Evolutionary conservation across 2,888 invertebrate genomes (phyloP), one percentile per base, ranked within the genome.

Genomic region (Leucoma salicis): DNA sequence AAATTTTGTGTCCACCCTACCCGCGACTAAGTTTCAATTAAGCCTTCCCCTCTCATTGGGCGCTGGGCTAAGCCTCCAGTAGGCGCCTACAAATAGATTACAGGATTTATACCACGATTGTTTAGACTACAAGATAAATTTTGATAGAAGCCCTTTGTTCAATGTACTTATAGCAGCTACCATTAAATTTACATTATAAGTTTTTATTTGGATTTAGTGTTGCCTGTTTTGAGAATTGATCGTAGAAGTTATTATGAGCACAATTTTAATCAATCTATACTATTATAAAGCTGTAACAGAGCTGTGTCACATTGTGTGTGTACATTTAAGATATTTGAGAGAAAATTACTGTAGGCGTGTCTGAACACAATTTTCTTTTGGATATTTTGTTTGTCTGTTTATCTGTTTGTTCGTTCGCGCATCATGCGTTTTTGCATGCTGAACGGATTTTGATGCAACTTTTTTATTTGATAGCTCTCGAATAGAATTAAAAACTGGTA

Each of bases 11-110:
- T 36, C 31, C 33, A 49, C 61, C 59, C 59, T 61, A 64, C 18
- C 60, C 52, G 66, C 74, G 70, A 77, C 77, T 79, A 81, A 85
- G 80, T 84, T 86, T 85, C 86, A 84, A 86, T 86, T 85, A 85
- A 83, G 78, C 76, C 66, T 58, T 64, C 74, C 75, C 78, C 71
- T 59, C 68, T 64, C 59, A 65, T 70, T 74, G 73, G 69, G 57
- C 57, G 62, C 57, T 68, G 63, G 55, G 58, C 66, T 72, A 70
- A 72, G 70, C 70, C 67, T 54, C 63, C 68, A 62, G 77, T 71
- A 71, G 65, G 63, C 53, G 62, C 63, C 68, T 70, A 70, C 57
- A 74, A 78, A 80, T 78, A 80, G 80, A 78, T 79, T 78, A 76
- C 65, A 63, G 70, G 70, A 70, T 75, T 74, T 72, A 61, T 63